phyloP scores from a whole-genome alignment of 2,888 invertebrate species.

The Auanema freiburgensis region DNA sequence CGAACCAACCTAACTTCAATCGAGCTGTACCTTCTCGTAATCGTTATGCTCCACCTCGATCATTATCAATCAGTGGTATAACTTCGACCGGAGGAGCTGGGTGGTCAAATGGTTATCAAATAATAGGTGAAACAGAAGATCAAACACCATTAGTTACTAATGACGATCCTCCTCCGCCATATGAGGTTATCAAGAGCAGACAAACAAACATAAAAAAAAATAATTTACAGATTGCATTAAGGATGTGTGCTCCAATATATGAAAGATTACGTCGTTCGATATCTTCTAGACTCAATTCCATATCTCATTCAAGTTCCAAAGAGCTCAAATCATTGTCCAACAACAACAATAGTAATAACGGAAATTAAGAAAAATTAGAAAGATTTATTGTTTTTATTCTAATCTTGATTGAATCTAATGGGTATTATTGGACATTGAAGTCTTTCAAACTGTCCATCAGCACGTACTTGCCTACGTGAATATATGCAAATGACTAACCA shows the following conservation, averaged over 20 bases:
- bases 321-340: constrained; percentile 38
- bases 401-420: neutral
- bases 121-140: constrained; percentile 22
- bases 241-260: constrained; percentile 65
- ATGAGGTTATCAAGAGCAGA: constrained; percentile 42
- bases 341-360: constrained; percentile 13
- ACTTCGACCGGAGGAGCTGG: constrained; percentile 10
- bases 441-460: too few relatives aligned
- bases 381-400: neutral
- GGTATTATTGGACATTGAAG: too few relatives aligned
- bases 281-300: constrained; percentile 44
- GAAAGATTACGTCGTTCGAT: constrained; percentile 50
- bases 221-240: constrained; percentile 71
- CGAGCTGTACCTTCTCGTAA: constrained; percentile 12
- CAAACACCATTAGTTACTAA: constrained; percentile 22
- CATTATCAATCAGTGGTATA: constrained; percentile 33
- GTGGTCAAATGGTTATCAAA: constrained; percentile 35
- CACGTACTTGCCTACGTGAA: too few relatives aligned
- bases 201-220: neutral
- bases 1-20: neutral
- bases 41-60: constrained; percentile 23
- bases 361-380: neutral
- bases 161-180: constrained; percentile 59
- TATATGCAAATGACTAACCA: too few relatives aligned
- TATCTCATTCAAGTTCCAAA: constrained; percentile 51